phyloP scores from a whole-genome alignment of 2,888 invertebrate species.

The Noctua fimbriata region DNA sequence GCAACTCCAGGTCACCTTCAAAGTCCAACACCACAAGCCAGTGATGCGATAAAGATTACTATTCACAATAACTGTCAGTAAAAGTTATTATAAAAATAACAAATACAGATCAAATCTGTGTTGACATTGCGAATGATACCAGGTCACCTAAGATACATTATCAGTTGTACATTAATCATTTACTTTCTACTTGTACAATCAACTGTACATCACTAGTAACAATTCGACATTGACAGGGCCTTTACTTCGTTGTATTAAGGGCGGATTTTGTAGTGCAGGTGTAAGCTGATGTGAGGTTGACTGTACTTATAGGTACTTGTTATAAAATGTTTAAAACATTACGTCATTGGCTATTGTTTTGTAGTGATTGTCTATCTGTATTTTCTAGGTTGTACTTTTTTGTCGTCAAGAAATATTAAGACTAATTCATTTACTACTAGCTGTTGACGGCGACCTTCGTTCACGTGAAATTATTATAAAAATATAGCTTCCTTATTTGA shows the following conservation, averaged over 20 bases:
- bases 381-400: slow-evolving; percentile 2
- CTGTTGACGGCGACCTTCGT: no score
- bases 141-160: slow-evolving; percentile 63
- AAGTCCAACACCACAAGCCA: slow-evolving; percentile 40
- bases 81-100: slow-evolving; percentile 54
- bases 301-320: slow-evolving; percentile 47
- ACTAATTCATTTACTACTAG: not conserved
- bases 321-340: slow-evolving; percentile 40
- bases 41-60: slow-evolving; percentile 56
- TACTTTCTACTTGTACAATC: slow-evolving; percentile 59
- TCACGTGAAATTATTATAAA: no score
- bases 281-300: not conserved
- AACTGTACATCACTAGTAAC: not conserved
- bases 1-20: slow-evolving; percentile 50
- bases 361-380: slow-evolving; percentile 12
- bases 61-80: slow-evolving; percentile 31
- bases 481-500: no score
- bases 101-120: slow-evolving; percentile 63
- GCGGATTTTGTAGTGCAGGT: slow-evolving; percentile 1
- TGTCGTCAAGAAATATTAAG: not conserved
- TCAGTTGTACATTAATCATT: slow-evolving; percentile 48
- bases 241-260: not conserved
- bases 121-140: slow-evolving; percentile 61
- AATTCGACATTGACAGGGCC: not conserved
- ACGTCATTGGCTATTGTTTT: slow-evolving; percentile 38